These are phyloP conservation scores for Potamarius usumacintae DNA, from an alignment of 2,113 vertebrate genomes.

Conservation along the genomic window DNA sequence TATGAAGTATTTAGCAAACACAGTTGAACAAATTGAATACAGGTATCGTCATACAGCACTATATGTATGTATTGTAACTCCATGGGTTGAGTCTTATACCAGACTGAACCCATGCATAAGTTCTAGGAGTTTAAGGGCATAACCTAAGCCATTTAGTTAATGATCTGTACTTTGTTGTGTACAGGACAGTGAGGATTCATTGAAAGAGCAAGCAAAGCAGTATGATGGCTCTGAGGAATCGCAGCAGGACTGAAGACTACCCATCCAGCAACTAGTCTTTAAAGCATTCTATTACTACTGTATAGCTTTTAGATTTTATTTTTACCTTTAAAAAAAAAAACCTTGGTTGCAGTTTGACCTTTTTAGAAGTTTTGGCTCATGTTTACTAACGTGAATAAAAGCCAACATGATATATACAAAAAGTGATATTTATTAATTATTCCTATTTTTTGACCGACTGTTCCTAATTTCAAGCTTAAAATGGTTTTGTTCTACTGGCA, in stretches of 20 bases:
- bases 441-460: too few relatives aligned
- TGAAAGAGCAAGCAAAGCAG: slow-evolving; percentile 46
- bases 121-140: neutral
- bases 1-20: neutral
- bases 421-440: too few relatives aligned
- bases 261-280: neutral
- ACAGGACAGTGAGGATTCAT: slow-evolving; percentile 61
- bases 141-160: neutral
- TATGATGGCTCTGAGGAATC: slow-evolving; percentile 66
- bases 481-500: neutral
- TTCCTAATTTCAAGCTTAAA: neutral
- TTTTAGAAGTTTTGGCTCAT: neutral
- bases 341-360: neutral
- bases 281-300: neutral
- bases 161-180: slow-evolving; percentile 10
- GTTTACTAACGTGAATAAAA: neutral
- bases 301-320: neutral
- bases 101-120: neutral
- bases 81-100: neutral
- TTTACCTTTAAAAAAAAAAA: neutral
- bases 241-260: slow-evolving; percentile 55
- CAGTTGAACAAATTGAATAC: neutral
- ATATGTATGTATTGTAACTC: neutral
- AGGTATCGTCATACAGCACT: neutral
- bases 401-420: too few relatives aligned